Evolutionary conservation across 1,140 invertebrate genomes (phyloP).

Genomic region (Aphelenchoides fujianensis): DNA sequence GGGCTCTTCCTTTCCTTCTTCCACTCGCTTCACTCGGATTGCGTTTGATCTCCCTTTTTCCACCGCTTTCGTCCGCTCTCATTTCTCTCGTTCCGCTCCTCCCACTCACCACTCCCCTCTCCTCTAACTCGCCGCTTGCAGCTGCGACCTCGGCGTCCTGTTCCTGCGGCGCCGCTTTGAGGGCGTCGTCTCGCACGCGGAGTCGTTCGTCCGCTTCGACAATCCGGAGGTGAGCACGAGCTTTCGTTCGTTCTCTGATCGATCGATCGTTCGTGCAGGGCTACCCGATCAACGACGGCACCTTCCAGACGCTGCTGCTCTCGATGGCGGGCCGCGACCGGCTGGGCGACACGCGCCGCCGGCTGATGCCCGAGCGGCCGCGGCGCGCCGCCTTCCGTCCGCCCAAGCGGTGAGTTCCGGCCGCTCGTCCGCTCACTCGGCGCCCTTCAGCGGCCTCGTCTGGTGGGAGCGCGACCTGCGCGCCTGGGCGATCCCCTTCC

Average conservation of each 20-base stretch:
- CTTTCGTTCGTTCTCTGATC: neutral
- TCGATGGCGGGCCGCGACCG: slow-evolving; percentile 49
- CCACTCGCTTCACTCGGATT: too few species aligned
- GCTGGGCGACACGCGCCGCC: slow-evolving; percentile 50
- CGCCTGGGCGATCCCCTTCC: slow-evolving; percentile 75
- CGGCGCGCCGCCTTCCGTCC: slow-evolving; percentile 47
- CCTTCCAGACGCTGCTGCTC: slow-evolving; percentile 59
- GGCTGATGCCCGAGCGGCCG: slow-evolving; percentile 59
- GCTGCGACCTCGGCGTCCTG: slow-evolving; percentile 74
- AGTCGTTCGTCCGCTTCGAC: slow-evolving; percentile 48
- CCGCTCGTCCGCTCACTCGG: slow-evolving; percentile 19
- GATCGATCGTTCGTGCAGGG: slow-evolving; percentile 38
- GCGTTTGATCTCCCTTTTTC: too few species aligned
- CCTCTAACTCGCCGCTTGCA: too few species aligned
- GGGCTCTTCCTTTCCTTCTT: too few species aligned
- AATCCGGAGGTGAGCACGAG: slow-evolving; percentile 36
- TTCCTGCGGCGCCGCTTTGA: slow-evolving; percentile 74
- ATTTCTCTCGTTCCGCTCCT: too few species aligned
- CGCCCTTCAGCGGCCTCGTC: slow-evolving; percentile 56
- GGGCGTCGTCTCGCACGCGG: slow-evolving; percentile 65
- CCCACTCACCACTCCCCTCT: too few species aligned
- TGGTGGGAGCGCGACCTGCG: slow-evolving; percentile 69
- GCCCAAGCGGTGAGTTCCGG: slow-evolving; percentile 32
- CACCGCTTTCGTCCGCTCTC: too few species aligned
- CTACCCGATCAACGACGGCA: slow-evolving; percentile 58